Percentiles rank a stretch among this genome's conserved stretches.
Conservation (phyloP, 2,888 invertebrate species). For the Notocelia uddmanniana region DNA sequence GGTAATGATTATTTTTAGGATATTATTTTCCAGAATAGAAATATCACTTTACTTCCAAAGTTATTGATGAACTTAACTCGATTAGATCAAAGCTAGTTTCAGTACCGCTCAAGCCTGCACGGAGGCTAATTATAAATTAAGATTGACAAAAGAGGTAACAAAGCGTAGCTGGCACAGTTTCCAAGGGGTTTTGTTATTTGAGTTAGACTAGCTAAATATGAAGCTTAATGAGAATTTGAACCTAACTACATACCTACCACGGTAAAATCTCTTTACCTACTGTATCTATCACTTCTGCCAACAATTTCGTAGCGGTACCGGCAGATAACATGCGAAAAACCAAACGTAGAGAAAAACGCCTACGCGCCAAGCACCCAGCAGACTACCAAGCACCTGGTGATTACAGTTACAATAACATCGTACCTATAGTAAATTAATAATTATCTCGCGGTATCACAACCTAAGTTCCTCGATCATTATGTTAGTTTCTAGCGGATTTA, state of each 20-base stretch:
- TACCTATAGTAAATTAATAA: too few species aligned
- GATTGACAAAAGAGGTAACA: slow-evolving; percentile 33
- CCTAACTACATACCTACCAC: not conserved
- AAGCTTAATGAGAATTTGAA: not conserved
- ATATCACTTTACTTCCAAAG: slow-evolving; percentile 5
- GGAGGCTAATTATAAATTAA: slow-evolving; percentile 38
- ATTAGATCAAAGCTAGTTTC: slow-evolving; percentile 23
- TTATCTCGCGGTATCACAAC: too few species aligned
- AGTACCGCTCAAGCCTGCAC: slow-evolving; percentile 26
- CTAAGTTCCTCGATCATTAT: too few species aligned
- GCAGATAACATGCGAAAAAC: too few species aligned
- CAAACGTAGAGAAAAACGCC: too few species aligned
- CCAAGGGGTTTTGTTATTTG: slow-evolving; percentile 12
- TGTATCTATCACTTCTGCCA: too few species aligned
- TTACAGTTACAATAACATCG: too few species aligned
- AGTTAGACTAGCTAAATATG: slow-evolving; percentile 1
- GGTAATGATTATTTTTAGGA: too few species aligned
- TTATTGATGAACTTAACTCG: not conserved
- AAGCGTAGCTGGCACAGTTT: slow-evolving; percentile 3
- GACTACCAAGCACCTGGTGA: too few species aligned
- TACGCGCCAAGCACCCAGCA: too few species aligned
- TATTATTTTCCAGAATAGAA: slow-evolving; percentile 13
- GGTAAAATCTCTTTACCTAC: not conserved
- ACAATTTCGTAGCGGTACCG: too few species aligned
- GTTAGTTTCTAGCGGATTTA: too few species aligned